phyloP scores from a whole-genome alignment of 1,140 invertebrate genomes.

The Aradophagus sp. region DNA sequence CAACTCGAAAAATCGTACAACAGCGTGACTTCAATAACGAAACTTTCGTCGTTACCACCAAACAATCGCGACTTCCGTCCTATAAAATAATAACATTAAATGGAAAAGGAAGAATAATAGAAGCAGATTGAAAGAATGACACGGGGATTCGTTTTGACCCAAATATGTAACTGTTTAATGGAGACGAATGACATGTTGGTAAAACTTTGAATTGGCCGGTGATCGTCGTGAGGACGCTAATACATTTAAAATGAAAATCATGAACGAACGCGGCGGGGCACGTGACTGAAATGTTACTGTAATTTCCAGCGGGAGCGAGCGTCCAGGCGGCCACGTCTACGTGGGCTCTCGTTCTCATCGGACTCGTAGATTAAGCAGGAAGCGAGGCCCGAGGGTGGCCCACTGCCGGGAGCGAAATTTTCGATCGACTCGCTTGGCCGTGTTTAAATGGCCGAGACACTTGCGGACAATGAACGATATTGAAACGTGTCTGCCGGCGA shows the following conservation, averaged over 20 bases:
- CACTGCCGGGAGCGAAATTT: conserved; percentile 65
- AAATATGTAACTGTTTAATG: conserved; percentile 36
- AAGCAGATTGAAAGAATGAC: background rate
- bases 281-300: conserved; percentile 44
- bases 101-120: no score
- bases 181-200: conserved; percentile 48
- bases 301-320: conserved; percentile 41
- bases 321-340: conserved; percentile 36
- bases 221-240: conserved; percentile 37
- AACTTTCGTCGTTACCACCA: no score
- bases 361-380: conserved; percentile 67
- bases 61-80: no score
- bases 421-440: conserved; percentile 65
- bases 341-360: conserved; percentile 51
- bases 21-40: no score
- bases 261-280: conserved; percentile 37
- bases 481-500: conserved; percentile 45
- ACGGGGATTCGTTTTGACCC: conserved; percentile 25
- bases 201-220: conserved; percentile 45
- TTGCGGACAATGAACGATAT: conserved; percentile 42
- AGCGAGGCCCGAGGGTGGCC: conserved; percentile 61
- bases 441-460: conserved; percentile 61
- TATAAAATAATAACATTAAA: no score
- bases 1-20: no score
- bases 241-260: conserved; percentile 50